Evolutionary conservation across 2,888 invertebrate genomes (phyloP).

Genomic region (Parnassius apollo): DNA sequence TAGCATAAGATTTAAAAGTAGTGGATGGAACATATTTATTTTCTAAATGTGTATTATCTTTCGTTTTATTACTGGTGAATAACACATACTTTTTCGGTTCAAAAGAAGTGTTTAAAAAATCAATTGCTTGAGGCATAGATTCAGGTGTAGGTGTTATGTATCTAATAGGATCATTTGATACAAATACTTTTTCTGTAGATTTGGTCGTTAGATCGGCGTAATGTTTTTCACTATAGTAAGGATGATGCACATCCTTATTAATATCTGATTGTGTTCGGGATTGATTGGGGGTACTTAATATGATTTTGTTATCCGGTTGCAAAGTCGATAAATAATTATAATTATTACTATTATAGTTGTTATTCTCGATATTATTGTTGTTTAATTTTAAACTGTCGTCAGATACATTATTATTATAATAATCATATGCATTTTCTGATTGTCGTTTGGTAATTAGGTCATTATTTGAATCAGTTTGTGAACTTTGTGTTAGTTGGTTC

Average conservation of each 20-base stretch:
- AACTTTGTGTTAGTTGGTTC: constrained; percentile 37
- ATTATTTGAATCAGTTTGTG: constrained; percentile 3
- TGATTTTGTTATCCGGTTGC: not conserved
- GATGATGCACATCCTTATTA: not conserved
- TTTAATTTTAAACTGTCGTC: not conserved
- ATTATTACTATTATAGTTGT: constrained; percentile 1
- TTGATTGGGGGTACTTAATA: too few relatives aligned
- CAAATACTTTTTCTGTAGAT: not conserved
- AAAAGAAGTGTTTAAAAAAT: not conserved
- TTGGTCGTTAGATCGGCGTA: not conserved
- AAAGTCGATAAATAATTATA: not conserved
- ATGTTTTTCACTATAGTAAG: not conserved
- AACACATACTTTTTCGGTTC: not conserved
- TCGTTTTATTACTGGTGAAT: not conserved
- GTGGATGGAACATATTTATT: not conserved
- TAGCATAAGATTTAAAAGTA: not conserved
- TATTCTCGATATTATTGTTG: constrained; percentile 1
- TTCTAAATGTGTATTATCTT: not conserved
- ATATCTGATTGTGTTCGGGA: too few relatives aligned
- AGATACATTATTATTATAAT: not conserved
- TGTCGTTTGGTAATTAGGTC: not conserved
- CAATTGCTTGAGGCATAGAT: not conserved
- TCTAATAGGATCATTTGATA: not conserved
- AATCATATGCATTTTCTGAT: not conserved
- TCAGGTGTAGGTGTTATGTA: not conserved